phyloP scores from a whole-genome alignment of 2,797 vertebrate genomes.

The Antennarius maculatus region DNA sequence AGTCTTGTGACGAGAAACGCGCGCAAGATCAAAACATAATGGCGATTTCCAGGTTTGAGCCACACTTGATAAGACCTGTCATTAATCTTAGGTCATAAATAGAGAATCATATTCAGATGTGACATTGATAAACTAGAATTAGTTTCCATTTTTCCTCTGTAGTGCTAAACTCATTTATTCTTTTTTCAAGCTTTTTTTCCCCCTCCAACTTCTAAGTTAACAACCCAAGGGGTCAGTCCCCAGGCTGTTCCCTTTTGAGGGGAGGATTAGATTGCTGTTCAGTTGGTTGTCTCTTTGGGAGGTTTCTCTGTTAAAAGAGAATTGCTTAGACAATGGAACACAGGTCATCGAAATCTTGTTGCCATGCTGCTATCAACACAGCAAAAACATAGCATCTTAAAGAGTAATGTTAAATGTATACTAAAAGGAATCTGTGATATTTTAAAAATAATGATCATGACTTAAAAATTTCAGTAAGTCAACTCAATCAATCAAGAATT shows the following conservation, averaged over 20 bases:
- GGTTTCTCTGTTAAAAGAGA: conserved; percentile 41
- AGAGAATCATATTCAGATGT: conserved; percentile 26
- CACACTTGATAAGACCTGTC: no score
- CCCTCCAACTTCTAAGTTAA: conserved; percentile 37
- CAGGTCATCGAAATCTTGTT: conserved; percentile 52
- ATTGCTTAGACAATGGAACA: conserved; percentile 43
- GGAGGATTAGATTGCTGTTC: conserved; percentile 67
- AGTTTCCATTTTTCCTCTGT: conserved; percentile 52
- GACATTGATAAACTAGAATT: conserved; percentile 15
- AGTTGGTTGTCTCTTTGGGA: conserved; percentile 63
- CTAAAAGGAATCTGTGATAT: conserved; percentile 3
- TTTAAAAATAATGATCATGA: conserved; percentile 35
- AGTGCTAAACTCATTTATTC: conserved; percentile 60
- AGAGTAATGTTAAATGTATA: neutral
- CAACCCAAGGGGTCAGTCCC: conserved; percentile 59
- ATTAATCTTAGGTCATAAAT: conserved; percentile 14
- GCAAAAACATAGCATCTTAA: conserved; percentile 19
- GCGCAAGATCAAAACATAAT: no score
- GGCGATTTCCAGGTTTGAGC: no score
- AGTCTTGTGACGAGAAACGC: no score
- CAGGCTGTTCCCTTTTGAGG: conserved; percentile 50
- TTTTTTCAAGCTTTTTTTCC: conserved; percentile 21
- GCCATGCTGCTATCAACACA: conserved; percentile 30
- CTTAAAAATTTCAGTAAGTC: conserved; percentile 45
- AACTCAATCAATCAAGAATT: conserved; percentile 57